phyloP scores from a whole-genome alignment of 2,888 invertebrate genomes.

The Seira musarum region DNA sequence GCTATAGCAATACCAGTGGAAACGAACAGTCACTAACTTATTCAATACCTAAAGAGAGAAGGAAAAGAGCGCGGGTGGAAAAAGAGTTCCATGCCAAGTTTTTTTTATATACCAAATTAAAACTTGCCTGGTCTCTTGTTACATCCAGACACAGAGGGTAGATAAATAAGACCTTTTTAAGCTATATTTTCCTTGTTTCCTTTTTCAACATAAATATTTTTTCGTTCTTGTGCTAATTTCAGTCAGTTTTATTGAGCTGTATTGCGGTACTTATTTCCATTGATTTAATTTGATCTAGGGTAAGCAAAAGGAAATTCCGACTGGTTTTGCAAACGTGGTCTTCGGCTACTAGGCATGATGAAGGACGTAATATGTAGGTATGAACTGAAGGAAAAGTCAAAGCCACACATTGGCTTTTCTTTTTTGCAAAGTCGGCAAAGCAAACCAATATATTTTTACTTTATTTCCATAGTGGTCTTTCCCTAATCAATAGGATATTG shows the following conservation, averaged over 20 bases:
- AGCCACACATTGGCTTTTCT: neutral
- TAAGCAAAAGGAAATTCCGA: neutral
- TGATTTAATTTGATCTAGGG: neutral
- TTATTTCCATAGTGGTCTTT: too few species aligned
- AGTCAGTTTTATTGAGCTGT: neutral
- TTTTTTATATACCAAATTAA: neutral
- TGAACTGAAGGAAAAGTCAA: neutral
- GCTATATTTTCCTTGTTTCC: neutral
- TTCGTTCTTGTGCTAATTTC: constrained; percentile 7
- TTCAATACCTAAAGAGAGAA: constrained; percentile 42
- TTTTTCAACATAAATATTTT: constrained; percentile 5
- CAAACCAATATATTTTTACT: constrained; percentile 3
- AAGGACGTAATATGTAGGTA: too few species aligned
- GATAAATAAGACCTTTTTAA: neutral
- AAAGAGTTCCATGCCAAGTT: constrained; percentile 41
- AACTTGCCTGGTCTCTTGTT: constrained; percentile 31
- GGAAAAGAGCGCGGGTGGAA: neutral
- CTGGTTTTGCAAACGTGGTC: neutral
- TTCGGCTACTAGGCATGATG: too few species aligned
- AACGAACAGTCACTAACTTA: constrained; percentile 43
- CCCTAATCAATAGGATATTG: constrained; percentile 36
- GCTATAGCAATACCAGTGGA: too few species aligned
- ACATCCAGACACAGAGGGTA: constrained; percentile 32
- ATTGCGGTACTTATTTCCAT: neutral
- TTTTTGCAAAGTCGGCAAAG: neutral